phyloP scores from a whole-genome alignment of 2,797 vertebrate species.

The Rhinatrema bivittatum region DNA sequence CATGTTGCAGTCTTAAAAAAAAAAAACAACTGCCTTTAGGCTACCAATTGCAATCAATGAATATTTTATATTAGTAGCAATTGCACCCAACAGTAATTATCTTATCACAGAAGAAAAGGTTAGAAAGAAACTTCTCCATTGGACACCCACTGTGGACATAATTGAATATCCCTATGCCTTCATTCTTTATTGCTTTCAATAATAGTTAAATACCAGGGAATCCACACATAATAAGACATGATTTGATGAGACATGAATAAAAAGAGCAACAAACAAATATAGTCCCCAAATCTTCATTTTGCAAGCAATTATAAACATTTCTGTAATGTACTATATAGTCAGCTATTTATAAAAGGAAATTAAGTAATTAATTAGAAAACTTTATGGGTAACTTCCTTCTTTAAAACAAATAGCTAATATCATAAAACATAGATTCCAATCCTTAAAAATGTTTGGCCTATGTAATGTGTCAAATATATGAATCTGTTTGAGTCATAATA shows the following conservation, averaged over 20 bases:
- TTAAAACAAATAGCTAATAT: no score
- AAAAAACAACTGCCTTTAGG: conserved; percentile 23
- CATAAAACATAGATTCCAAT: no score
- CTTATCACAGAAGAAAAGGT: conserved; percentile 61
- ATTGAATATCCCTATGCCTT: conserved; percentile 63
- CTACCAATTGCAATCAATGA: conserved; percentile 56
- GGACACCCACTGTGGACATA: conserved; percentile 58
- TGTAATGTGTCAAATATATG: no score
- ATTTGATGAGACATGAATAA: conserved; percentile 49
- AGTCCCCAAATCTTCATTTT: conserved; percentile 29
- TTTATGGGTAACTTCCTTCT: no score
- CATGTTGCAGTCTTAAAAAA: conserved; percentile 16
- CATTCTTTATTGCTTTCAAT: conserved; percentile 62
- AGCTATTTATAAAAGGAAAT: no score
- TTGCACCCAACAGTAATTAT: conserved; percentile 59
- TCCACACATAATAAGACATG: conserved; percentile 48
- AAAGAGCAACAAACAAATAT: conserved; percentile 24
- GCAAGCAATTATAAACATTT: conserved; percentile 33
- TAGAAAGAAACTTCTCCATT: conserved; percentile 55
- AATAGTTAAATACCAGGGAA: conserved; percentile 61
- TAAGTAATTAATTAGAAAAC: no score
- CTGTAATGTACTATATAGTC: not conserved
- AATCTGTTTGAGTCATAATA: no score
- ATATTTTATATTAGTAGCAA: conserved; percentile 63
- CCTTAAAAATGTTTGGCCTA: no score